Percentiles rank a stretch among this genome's conserved stretches.
These are phyloP conservation scores for Trachurus trachurus DNA, from an alignment of 2,797 vertebrate genomes.

Conservation along the genomic window DNA sequence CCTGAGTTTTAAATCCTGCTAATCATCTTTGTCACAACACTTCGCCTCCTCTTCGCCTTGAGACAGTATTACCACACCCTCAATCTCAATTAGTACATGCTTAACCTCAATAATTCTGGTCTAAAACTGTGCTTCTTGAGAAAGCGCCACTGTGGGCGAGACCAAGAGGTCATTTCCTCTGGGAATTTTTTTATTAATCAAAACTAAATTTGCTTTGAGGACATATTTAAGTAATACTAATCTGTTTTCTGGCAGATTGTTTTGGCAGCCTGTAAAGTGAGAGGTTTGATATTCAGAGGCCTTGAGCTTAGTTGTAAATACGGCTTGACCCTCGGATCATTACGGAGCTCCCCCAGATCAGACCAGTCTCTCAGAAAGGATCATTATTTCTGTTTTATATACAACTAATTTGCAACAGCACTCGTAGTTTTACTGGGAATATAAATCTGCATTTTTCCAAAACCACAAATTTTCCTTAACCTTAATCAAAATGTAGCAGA, in stretches of 20 bases:
- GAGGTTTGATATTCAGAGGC: no score
- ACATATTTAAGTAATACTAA: slow-evolving; percentile 15
- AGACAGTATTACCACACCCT: slow-evolving; percentile 9
- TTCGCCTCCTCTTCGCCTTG: slow-evolving; percentile 6
- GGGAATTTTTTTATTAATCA: slow-evolving; percentile 18
- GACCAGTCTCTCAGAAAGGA: background rate
- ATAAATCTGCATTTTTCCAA: no score
- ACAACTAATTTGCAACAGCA: background rate
- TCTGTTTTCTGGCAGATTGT: slow-evolving; percentile 21
- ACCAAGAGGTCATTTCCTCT: slow-evolving; percentile 7
- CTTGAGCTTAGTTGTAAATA: background rate
- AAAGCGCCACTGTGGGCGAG: background rate
- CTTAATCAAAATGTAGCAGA: no score
- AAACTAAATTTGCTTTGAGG: slow-evolving; percentile 13
- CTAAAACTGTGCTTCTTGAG: slow-evolving; percentile 1
- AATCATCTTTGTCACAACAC: slow-evolving; percentile 16
- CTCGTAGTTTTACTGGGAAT: no score
- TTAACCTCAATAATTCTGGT: slow-evolving; percentile 39
- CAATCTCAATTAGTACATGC: slow-evolving; percentile 47
- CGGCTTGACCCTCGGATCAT: background rate
- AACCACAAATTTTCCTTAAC: no score
- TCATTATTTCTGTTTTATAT: background rate
- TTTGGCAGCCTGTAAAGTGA: background rate
- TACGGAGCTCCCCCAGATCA: background rate
- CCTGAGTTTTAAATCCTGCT: slow-evolving; percentile 1